These are phyloP conservation scores for Hyposoter dolosus DNA, from an alignment of 2,888 invertebrate species.

Conservation along the genomic window DNA sequence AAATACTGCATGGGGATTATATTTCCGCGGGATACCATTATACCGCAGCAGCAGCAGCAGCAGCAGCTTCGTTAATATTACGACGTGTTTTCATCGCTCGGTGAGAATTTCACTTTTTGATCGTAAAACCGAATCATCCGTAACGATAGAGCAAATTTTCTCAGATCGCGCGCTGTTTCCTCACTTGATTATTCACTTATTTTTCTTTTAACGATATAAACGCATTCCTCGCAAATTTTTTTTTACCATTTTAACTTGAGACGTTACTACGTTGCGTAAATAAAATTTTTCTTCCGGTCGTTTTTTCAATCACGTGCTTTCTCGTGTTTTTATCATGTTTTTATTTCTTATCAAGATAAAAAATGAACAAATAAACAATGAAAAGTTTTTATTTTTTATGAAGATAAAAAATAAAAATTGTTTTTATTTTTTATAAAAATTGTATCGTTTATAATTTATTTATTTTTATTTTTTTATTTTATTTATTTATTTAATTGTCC, in stretches of 20 bases:
- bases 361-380: too few relatives aligned
- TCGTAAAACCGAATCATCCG: conserved; percentile 77
- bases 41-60: not conserved
- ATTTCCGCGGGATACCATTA: conserved; percentile 29
- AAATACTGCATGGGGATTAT: not conserved
- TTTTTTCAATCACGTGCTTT: conserved; percentile 27
- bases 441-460: not conserved
- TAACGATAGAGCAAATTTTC: conserved; percentile 61
- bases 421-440: too few relatives aligned
- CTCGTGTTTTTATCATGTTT: not conserved
- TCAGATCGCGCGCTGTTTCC: conserved; percentile 3
- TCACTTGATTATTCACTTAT: conserved; percentile 4
- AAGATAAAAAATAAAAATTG: too few relatives aligned
- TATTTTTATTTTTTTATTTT: not conserved
- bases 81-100: conserved; percentile 36
- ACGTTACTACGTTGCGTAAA: not conserved
- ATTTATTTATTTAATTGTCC: too few relatives aligned
- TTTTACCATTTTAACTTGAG: conserved; percentile 1
- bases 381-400: too few relatives aligned
- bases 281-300: not conserved
- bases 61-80: conserved; percentile 41
- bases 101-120: conserved; percentile 79
- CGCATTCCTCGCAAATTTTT: conserved; percentile 28
- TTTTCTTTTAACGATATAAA: conserved; percentile 22
- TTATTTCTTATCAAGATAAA: too few relatives aligned